Evolutionary conservation across 1,140 invertebrate genomes (phyloP).

Genomic region (Ceratina japonica): DNA sequence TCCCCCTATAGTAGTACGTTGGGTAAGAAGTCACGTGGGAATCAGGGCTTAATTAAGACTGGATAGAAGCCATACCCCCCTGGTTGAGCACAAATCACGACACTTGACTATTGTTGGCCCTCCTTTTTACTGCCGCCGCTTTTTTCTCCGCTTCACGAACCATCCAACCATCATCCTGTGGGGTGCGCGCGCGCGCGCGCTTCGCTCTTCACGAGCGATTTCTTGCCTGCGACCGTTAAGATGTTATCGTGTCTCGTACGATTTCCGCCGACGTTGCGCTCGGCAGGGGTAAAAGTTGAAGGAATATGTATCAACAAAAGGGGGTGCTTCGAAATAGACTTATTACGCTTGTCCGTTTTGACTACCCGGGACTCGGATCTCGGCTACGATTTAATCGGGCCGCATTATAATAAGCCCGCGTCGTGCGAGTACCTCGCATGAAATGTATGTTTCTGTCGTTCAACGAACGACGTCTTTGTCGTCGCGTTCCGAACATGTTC

Average conservation of each 20-base stretch:
- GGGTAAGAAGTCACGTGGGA: conserved; percentile 66
- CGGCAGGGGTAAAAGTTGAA: conserved; percentile 40
- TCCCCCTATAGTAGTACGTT: conserved; percentile 30
- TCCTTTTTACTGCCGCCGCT: conserved; percentile 59
- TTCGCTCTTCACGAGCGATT: conserved; percentile 20
- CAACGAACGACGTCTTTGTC: conserved; percentile 46
- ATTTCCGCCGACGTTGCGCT: conserved; percentile 58
- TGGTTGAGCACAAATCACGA: conserved; percentile 60
- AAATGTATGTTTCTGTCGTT: conserved; percentile 47
- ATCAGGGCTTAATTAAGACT: conserved; percentile 64
- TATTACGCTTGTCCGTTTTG: conserved; percentile 42
- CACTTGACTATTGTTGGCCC: conserved; percentile 64
- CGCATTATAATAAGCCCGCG: conserved; percentile 56
- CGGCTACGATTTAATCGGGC: conserved; percentile 54
- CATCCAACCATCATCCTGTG: not conserved
- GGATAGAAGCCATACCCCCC: conserved; percentile 54
- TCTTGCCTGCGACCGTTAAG: conserved; percentile 54
- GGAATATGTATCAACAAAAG: conserved; percentile 14
- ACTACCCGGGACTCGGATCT: conserved; percentile 16
- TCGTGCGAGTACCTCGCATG: conserved; percentile 45
- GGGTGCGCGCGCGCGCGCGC: not conserved
- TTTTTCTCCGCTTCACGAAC: conserved; percentile 13
- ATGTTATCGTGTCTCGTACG: conserved; percentile 62
- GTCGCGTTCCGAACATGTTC: conserved; percentile 17
- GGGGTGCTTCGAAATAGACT: conserved; percentile 43